A percentile compares a stretch with the other conserved stretches of the same genome.
Evolutionary conservation across 1,140 invertebrate species (phyloP).

Genomic region (Drosophila arizonae): DNA sequence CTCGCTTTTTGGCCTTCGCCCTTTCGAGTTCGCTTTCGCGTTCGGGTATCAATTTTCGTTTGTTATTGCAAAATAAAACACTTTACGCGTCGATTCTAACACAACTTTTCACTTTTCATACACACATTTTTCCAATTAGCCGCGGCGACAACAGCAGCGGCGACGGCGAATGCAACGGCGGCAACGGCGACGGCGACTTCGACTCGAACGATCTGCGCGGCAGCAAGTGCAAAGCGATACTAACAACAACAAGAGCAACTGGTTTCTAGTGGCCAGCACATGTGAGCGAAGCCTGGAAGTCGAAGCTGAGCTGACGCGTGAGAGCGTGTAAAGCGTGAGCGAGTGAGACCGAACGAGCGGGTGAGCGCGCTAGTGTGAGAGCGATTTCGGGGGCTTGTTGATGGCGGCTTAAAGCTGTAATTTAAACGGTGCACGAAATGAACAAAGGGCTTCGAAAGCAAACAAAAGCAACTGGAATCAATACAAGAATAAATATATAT

Average conservation of each 20-base stretch:
- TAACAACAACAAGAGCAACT: constrained; percentile 67
- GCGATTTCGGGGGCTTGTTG: constrained; percentile 13
- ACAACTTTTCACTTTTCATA: constrained; percentile 68
- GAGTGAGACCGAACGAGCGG: constrained; percentile 10
- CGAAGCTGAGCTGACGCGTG: not conserved
- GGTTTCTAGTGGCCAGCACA: constrained; percentile 51
- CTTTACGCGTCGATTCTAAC: constrained; percentile 21
- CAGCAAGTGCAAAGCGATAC: constrained; percentile 62
- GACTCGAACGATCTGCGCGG: constrained; percentile 59
- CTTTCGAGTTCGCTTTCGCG: not conserved
- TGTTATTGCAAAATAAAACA: constrained; percentile 16
- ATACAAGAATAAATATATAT: not conserved
- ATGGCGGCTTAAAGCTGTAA: constrained; percentile 27
- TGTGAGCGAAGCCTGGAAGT: constrained; percentile 29
- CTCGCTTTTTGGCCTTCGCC: not conserved
- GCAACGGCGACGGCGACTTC: not conserved
- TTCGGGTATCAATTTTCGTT: constrained; percentile 10
- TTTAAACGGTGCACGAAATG: constrained; percentile 5
- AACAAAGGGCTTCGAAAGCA: constrained; percentile 5
- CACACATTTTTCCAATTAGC: constrained; percentile 50
- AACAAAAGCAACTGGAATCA: constrained; percentile 5
- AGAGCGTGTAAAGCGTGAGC: constrained; percentile 2
- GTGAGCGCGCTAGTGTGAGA: constrained; percentile 9
- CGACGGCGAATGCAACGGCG: not conserved
- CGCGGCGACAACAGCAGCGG: not conserved